Conservation (phyloP, 2,113 vertebrate genomes). For the Hylia prasina region DNA sequence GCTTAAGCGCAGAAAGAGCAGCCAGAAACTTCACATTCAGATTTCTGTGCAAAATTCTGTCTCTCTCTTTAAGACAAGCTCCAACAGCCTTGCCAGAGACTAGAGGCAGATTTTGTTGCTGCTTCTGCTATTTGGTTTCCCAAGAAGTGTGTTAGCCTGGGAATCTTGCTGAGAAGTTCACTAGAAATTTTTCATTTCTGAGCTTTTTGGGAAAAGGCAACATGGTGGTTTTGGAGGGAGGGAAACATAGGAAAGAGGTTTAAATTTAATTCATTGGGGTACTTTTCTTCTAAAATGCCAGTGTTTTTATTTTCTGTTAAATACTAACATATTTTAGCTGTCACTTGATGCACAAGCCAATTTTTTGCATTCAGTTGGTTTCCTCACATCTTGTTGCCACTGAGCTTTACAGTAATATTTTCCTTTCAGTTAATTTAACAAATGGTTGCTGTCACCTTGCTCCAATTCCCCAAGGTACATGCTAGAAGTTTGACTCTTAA, state of each 20-base stretch:
- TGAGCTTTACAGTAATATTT: not conserved
- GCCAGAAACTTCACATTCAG: not conserved
- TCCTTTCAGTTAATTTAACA: not conserved
- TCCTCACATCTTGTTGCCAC: not conserved
- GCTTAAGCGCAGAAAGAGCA: not conserved
- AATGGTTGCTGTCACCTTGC: not conserved
- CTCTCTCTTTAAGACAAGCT: not conserved
- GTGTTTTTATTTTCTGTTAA: not conserved
- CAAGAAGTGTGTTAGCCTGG: not conserved
- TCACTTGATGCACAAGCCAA: not conserved
- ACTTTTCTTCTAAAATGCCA: not conserved
- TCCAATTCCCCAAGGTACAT: accelerated
- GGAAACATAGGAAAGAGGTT: not conserved
- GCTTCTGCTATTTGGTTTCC: not conserved
- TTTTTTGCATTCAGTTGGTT: not conserved
- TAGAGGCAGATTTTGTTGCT: not conserved
- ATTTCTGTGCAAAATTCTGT: not conserved
- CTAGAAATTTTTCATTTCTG: not conserved
- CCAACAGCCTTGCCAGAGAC: not conserved
- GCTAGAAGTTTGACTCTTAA: not conserved
- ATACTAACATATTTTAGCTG: not conserved
- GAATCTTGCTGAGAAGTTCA: not conserved
- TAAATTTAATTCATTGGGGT: not conserved
- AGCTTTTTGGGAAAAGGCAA: not conserved
- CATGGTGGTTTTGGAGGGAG: not conserved